Evolutionary conservation across 2,113 vertebrate species (phyloP), one percentile per base, ranked within the genome.

Genomic region (Hippocampus barbouri): DNA sequence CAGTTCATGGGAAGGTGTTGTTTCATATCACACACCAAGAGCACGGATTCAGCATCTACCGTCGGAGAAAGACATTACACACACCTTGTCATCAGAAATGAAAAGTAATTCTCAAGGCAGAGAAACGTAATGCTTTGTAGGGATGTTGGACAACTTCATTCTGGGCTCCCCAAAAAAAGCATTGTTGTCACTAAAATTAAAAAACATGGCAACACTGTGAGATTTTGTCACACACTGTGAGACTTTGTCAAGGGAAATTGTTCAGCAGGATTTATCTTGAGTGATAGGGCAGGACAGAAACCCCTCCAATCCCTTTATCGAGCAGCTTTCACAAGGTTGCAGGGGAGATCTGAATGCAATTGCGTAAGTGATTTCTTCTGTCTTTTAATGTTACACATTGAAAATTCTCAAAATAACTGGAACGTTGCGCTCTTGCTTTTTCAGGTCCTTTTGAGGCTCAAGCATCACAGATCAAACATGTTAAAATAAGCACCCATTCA

Each of bases 181-280:
- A 30, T 18, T 18, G 57, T 14, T 27, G 14, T 2, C 14, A 60
- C 11, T 60, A 15, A 60, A 59, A 59, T 25, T 30, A 60, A 15
- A 30, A 30, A 60, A 27, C 12, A 57, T 10, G 12, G 47, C n/a
- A 57, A 57, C 23, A 25, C 16, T 49, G 16, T 34, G 30, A 18
- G 15, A 49, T 49, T 49, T 57, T 21, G 53, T 3, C 21, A 56
- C 20, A 56, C 21, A 34, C 30, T 56, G 53, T n/a, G 53, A 51
- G 53, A n/a, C 9, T 61, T 30, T 62, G 61, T 64, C 61, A 41
- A 41, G 38, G 60, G 18, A 64, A 64, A 64, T 64, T 38, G 41
- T 8, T 63, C 61, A 20, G 2, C 20, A 10, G 8, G 2, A 12
- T 41, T 64, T 64, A 14, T 40, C 9, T 30, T 15, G 0, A 41